These are phyloP conservation scores for Pardosa pseudoannulata DNA, from an alignment of 2,888 invertebrate species.

Conservation along the genomic window DNA sequence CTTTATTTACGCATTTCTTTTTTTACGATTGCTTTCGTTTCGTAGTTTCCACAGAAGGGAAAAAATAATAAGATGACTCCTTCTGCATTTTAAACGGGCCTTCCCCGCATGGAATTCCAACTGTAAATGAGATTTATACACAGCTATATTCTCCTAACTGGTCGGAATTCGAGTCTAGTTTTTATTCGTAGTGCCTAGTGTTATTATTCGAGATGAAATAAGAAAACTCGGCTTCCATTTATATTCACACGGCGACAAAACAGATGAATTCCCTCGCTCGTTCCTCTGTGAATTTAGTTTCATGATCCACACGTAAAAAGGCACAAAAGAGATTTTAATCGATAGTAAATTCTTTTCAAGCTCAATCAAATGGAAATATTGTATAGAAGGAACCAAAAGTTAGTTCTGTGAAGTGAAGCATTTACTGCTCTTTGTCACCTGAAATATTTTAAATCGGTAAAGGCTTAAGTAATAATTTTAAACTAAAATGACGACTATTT, in stretches of 20 bases:
- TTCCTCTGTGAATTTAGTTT: neutral
- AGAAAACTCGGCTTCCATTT: constrained; percentile 29
- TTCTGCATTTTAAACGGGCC: constrained; percentile 63
- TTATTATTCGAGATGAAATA: constrained; percentile 53
- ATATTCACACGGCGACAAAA: constrained; percentile 36
- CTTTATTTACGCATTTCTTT: constrained; percentile 36
- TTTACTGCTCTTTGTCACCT: too few species aligned
- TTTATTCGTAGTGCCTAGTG: constrained; percentile 14
- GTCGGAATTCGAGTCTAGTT: constrained; percentile 34
- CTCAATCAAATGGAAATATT: too few species aligned
- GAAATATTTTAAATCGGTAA: too few species aligned
- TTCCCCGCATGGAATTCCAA: constrained; percentile 31
- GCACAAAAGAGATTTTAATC: neutral
- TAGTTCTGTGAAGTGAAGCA: too few species aligned
- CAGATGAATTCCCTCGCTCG: constrained; percentile 9
- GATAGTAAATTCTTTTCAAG: too few species aligned
- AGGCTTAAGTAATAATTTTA: too few species aligned
- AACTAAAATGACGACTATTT: too few species aligned
- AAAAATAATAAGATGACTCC: constrained; percentile 59
- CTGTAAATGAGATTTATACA: constrained; percentile 66
- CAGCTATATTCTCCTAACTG: constrained; percentile 40
- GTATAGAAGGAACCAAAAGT: too few species aligned
- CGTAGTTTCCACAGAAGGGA: constrained; percentile 1
- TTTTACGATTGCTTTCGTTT: constrained; percentile 24
- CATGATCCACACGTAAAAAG: neutral